Base-by-base conservation (phyloP, 2,888 invertebrate genomes). In the Barypeithes pellucidus region DNA sequence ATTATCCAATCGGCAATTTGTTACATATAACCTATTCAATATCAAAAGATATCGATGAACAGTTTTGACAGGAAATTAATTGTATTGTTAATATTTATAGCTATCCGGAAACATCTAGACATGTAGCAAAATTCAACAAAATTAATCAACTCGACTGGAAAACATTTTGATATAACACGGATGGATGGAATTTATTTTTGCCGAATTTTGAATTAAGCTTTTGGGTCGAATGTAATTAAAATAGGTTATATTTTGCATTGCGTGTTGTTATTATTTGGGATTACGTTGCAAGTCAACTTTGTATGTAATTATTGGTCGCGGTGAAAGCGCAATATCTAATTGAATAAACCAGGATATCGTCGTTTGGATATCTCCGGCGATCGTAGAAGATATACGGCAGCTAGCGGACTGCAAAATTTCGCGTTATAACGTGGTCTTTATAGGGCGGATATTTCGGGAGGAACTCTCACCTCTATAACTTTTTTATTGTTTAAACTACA, bases 31-130 rank as follows among this genome's bases (percentile, higher is more conserved):
- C 22, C 50, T 50, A 22, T 50, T 24, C 50, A 50, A 24, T 24
- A 50, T 50, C 50, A 50, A 50, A 50, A 50, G 50, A 50, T 50
- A 50, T 50, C 50, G 50, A 50, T 50, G 24, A 50, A 50, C n/a
- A n/a, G 24, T n/a, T 50, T 4, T 50, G 50, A 50, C 50, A 50
- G 50, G 22, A 50, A 50, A 50, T 50, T 50, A 50, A 50, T 50
- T 66, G 66, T 54, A 54, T 66, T 66, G 54, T 54, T 54, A 66
- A 66, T 66, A 66, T 66, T 66, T 66, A 66, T 66, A 20, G 43
- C 24, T 39, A 22, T 54, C 50, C 66, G 66, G 66, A 66, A 52
- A 66, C 39, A 66, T 66, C 43, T 52, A 36, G 54, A 52, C 54
- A 39, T 66, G 54, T n/a, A 18, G 66, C 54, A 7, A 41, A 52